Base-by-base conservation (phyloP, 2,888 invertebrate species). In the Hypolimnas misippus region DNA sequence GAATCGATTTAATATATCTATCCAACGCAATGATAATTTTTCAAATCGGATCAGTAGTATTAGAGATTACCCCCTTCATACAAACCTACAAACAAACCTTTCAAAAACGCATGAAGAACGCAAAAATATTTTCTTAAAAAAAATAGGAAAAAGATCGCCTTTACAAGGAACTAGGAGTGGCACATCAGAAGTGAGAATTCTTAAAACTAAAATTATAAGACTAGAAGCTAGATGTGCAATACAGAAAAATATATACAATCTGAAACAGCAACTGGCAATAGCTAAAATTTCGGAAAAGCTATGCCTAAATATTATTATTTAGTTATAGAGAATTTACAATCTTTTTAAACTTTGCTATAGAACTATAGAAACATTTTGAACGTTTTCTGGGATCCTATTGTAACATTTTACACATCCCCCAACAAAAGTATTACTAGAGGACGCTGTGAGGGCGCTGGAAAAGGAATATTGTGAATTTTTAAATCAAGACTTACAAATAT, bases 281-380 rank as follows among this genome's bases (percentile, higher is more conserved):
- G 70, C 76, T 0, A 84, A 76, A 38, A 72, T 71, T n/a, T 53
- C 80, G n/a, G 89, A 91, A 62, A 89, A 87, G 83, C 87, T 88
- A 17, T n/a, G n/a, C n/a, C n/a, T n/a, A n/a, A n/a, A 12, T 35
- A 35, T 35, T 2, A 4, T 29, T 29, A 7, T 29, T 29, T 6
- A n/a, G n/a, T n/a, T n/a, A n/a, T n/a, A n/a, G n/a, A n/a, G n/a
- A n/a, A n/a, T n/a, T n/a, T 25, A n/a, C n/a, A n/a, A n/a, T n/a
- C n/a, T n/a, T n/a, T n/a, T n/a, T n/a, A n/a, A n/a, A n/a, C n/a
- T n/a, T n/a, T n/a, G n/a, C n/a, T n/a, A n/a, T n/a, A n/a, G n/a
- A n/a, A n/a, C n/a, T n/a, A n/a, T n/a, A n/a, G n/a, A n/a, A n/a
- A n/a, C n/a, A n/a, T n/a, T n/a, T n/a, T n/a, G n/a, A n/a, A n/a